Base-by-base conservation (phyloP, 1,140 invertebrate species). In the Rhynchophorus ferrugineus region DNA sequence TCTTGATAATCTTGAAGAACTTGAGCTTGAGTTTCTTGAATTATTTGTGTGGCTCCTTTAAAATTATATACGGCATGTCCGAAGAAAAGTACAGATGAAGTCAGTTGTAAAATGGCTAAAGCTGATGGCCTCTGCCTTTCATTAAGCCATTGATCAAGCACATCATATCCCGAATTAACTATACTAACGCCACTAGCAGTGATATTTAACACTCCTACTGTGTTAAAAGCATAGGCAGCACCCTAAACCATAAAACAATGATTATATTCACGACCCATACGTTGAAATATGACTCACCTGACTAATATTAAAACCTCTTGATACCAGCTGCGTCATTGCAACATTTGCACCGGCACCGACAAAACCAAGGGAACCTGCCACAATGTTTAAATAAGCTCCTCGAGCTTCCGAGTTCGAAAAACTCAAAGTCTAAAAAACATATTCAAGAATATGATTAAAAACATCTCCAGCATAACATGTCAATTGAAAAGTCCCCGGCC, bases 51-150 rank as follows among this genome's bases (percentile, higher is more conserved):
- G 17, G 65, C 69, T 5, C 64, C 57, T 56, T 49, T 66, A 20
- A 64, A 65, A 53, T 63, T 68, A 19, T 70, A 64, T 5, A 70
- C 58, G 3, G 69, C 62, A 54, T 71, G 63, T 11, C 61, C 65
- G 44, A 73, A 69, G 59, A 73, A 71, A 6, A 71, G 51, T 19
- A 70, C 36, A 7, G 70, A 70, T 2, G 71, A 62, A 21, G 60
- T 58, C 9, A 73, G 49, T 54, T 73, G 70, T n/a, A 71, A 42
- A 11, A 70, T 54, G 1, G 63, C 60, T 11, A 69, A 47, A 2
- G 57, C 6, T 9, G 61, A 62, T 6, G 62, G 61, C 9, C 36
- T 41, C 45, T 59, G 29, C 6, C 64, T 52, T 44, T 64, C 60
- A 21, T 47, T 50, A 2, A 44, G 13, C 61, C 57, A 65, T 29